Evolutionary conservation across 2,113 vertebrate genomes (phyloP), one percentile per base, ranked within the genome.

Genomic region (Nothocercus nigrocapillus): DNA sequence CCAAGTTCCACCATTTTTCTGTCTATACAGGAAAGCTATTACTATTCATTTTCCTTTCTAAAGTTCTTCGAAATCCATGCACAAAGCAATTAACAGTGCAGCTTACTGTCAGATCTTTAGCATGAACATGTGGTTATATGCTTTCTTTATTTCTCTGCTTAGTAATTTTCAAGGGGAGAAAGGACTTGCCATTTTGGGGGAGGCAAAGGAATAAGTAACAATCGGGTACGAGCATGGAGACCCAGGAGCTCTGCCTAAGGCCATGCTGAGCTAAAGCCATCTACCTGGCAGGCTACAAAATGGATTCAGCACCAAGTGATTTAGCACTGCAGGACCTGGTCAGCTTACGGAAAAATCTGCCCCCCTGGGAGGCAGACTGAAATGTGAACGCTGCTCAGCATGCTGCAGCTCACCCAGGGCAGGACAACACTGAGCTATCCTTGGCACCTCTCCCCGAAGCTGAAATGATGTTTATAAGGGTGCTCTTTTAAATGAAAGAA

Each of bases 381-480:
- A 54, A 62, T 7, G 40, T 21, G 34, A 66, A 6, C 47, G 1
- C 22, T 10, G 30, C 63, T 68, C 76, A 54, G 81, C 59, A 21
- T 1, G 16, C 68, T 45, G 44, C 62, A 0, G 5, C 62, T 91
- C 62, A 42, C 42, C 13, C 17, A 73, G 54, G 36, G 58, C 78
- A 67, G 45, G 59, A 56, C 78, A 82, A 32, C 0, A 0, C 72
- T 1, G 21, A 86, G 56, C 94, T 96, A 27, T 53, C 82, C 81
- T 89, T 97, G 92, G 94, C 96, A 54, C 0, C 0, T 11, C 74
- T 80, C 44, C 51, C 79, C 11, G 0, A 0, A 44, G 58, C 58
- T 85, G 82, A 59, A 93, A 67, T 7, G 89, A 64, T 94, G 72
- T 73, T 95, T 94, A 59, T 66, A 66, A 92, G 68, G 49, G 40